Conservation (phyloP, 2,888 invertebrate genomes). For the Conops quadrifasciatus region DNA sequence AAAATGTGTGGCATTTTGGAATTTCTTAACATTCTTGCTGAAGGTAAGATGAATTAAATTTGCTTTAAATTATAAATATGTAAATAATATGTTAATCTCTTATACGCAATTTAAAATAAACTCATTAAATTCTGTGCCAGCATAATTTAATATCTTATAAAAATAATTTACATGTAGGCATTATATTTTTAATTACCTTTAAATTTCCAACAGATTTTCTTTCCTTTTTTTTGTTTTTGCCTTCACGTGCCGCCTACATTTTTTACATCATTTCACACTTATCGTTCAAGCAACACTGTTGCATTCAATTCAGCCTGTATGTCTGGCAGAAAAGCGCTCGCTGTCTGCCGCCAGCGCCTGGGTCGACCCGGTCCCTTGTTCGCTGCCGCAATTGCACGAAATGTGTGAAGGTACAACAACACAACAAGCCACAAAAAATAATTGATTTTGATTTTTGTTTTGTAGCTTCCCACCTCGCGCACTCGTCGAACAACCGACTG, state of each 20-base stretch:
- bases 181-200: not conserved
- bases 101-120: no score
- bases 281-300: slow-evolving; percentile 24
- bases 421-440: slow-evolving; percentile 21
- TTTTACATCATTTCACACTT: not conserved
- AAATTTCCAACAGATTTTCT: not conserved
- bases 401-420: slow-evolving; percentile 30
- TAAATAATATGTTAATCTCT: no score
- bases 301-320: slow-evolving; percentile 41
- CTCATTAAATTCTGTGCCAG: no score
- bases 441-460: slow-evolving; percentile 34
- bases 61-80: no score
- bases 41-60: no score
- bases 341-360: not conserved
- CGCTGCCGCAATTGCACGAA: slow-evolving; percentile 27
- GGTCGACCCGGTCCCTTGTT: slow-evolving; percentile 8
- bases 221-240: not conserved
- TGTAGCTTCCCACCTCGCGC: slow-evolving; percentile 26
- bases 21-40: no score
- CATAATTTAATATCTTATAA: no score
- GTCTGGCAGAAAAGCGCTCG: slow-evolving; percentile 36
- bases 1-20: no score
- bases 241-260: slow-evolving; percentile 8
- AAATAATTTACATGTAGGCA: no score
- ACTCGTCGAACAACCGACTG: no score